A percentile compares a stretch with the other conserved stretches of the same genome.
Evolutionary conservation across 2,113 vertebrate species (phyloP).

Genomic region (Tyrannus savana): DNA sequence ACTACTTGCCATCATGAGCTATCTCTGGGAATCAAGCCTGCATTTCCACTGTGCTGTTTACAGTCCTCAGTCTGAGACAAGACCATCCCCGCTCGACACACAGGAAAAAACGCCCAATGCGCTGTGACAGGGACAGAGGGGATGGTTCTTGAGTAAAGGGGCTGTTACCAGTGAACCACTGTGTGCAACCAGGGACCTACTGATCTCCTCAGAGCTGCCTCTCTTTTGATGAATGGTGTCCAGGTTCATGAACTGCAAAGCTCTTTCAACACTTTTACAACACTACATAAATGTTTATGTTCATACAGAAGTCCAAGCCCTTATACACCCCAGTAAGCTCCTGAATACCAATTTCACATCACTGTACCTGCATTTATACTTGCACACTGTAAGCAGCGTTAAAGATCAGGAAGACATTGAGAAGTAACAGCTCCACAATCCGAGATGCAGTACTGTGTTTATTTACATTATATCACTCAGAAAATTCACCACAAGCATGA

Average conservation of each 20-base stretch:
- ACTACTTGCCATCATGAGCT: background rate
- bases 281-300: background rate
- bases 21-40: background rate
- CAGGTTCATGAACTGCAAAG: background rate
- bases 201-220: background rate
- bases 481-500: background rate
- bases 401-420: background rate
- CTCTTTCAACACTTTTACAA: background rate
- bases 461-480: background rate
- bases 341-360: background rate
- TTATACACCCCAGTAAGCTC: background rate
- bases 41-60: background rate
- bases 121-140: accelerated
- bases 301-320: background rate
- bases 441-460: background rate
- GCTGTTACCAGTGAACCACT: background rate
- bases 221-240: background rate
- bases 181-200: background rate
- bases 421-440: background rate
- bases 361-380: background rate
- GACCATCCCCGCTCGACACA: accelerated
- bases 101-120: background rate
- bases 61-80: background rate
- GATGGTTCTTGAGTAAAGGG: background rate
- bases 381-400: background rate